Evolutionary conservation across 1,140 invertebrate genomes (phyloP), one percentile per base, ranked within the genome.

Genomic region (Drosophila athabasca): DNA sequence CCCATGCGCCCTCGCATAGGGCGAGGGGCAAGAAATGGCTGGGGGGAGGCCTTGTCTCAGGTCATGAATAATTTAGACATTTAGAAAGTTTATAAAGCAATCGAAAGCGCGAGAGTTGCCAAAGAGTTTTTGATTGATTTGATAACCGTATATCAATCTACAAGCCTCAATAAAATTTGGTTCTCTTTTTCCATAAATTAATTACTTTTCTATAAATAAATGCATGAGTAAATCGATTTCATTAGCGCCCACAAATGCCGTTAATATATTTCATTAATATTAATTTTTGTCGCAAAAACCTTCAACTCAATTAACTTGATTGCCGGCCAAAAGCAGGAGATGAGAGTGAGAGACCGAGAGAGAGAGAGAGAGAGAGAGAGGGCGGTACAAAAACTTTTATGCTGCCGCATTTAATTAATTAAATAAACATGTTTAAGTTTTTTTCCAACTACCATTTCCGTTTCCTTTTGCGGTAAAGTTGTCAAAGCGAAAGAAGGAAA

Each of bases 341-440:
- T 3, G 24, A 60, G 35, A 35, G 15, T 1, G 8, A 60, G 29
- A n/a, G n/a, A n/a, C n/a, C n/a, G n/a, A n/a, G n/a, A n/a, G 53
- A n/a, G 15, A 55, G 35, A 13, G 9, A 2, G n/a, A 2, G 26
- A 26, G 26, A 22, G 19, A 46, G 13, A 39, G 49, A 58, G 50
- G 57, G 55, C 19, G 26, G 50, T 17, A 19, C 66, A 76, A 58
- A 80, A 84, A 80, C 45, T 85, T 85, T 54, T 41, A 58, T 60
- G 72, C 58, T 58, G 61, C 62, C 64, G 55, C 78, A 85, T 87
- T 85, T 85, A 87, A 88, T 87, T 82, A 87, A 88, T 79, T 79
- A 88, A 82, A 77, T 88, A 88, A 81, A 82, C 71, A 71, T 68
- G 60, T 52, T 62, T 48, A 71, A 88, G 66, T 82, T 87, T 85